A percentile compares a stretch with the other conserved stretches of the same genome.
Conservation (phyloP, 23 tunicate genomes). For the Styela plicata region DNA sequence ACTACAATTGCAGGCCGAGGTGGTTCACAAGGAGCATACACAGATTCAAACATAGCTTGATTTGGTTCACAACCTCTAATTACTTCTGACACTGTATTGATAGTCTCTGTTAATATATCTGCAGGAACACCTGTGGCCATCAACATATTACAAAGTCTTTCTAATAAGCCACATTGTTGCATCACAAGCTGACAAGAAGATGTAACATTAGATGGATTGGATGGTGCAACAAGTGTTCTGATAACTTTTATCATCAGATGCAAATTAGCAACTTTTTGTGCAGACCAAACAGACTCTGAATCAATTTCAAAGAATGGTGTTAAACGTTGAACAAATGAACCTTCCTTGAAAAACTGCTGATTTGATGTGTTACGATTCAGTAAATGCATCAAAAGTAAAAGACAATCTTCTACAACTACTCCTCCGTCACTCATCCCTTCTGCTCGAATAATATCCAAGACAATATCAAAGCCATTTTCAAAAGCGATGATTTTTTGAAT, state of each 20-base stretch:
- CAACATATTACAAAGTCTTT: constrained; percentile 61
- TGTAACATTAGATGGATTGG: constrained; percentile 81
- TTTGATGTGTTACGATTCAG: constrained; percentile 81
- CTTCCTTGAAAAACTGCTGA: constrained; percentile 94
- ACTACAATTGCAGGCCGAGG: constrained; percentile 96
- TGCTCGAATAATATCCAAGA: constrained; percentile 50
- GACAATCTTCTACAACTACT: constrained; percentile 89
- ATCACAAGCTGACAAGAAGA: constrained; percentile 74
- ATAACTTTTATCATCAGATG: constrained; percentile 81
- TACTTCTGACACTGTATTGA: constrained; percentile 88
- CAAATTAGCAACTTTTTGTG: constrained; percentile 77
- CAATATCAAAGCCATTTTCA: constrained; percentile 92
- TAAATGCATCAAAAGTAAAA: constrained; percentile 63
- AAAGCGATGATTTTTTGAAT: constrained; percentile 98
- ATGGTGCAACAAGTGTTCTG: constrained; percentile 80
- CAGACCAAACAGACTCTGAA: constrained; percentile 66
- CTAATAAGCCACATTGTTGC: constrained; percentile 66
- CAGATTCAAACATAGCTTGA: constrained; percentile 59
- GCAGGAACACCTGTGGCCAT: constrained; percentile 95
- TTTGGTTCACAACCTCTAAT: constrained; percentile 72
- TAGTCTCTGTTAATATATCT: constrained; percentile 84
- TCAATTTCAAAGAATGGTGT: constrained; percentile 90
- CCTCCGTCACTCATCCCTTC: constrained; percentile 97
- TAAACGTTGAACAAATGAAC: constrained; percentile 74
- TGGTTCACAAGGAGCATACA: constrained; percentile 94